A percentile compares a stretch with the other conserved stretches of the same genome.
Conservation (phyloP, 2,888 invertebrate species). For the Congeria kusceri region DNA sequence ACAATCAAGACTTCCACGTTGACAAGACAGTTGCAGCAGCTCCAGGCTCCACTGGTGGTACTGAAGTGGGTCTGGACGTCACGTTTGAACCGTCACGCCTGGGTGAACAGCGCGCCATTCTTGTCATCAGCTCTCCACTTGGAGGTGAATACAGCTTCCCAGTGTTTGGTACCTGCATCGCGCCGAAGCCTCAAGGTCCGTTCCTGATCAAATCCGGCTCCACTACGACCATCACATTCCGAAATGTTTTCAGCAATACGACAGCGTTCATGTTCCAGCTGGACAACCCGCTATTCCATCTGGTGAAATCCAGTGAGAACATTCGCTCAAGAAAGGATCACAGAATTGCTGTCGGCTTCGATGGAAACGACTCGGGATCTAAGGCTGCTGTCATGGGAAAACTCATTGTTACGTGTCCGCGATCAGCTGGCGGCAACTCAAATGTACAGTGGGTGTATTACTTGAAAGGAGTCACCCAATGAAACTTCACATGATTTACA, state of each 20-base stretch:
- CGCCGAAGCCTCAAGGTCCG: conserved; percentile 87
- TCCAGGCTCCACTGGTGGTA: conserved; percentile 84
- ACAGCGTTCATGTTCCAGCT: conserved; percentile 85
- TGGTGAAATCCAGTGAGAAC: conserved; percentile 84
- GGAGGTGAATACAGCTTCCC: conserved; percentile 86
- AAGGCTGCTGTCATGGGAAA: conserved; percentile 85
- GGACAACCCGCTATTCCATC: conserved; percentile 86
- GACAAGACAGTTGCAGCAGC: conserved; percentile 85
- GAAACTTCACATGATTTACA: background rate
- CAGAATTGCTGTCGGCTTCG: conserved; percentile 85
- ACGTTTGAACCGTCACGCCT: conserved; percentile 85
- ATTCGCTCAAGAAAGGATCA: conserved; percentile 85
- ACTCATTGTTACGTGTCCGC: conserved; percentile 83
- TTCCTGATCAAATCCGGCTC: conserved; percentile 85
- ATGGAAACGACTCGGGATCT: conserved; percentile 82
- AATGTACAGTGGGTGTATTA: conserved; percentile 86
- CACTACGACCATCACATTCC: conserved; percentile 85
- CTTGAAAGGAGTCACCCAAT: conserved; percentile 83
- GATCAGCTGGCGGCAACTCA: conserved; percentile 82
- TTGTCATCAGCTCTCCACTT: conserved; percentile 80
- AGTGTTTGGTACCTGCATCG: conserved; percentile 85
- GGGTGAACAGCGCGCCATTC: conserved; percentile 82
- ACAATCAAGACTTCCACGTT: conserved; percentile 84
- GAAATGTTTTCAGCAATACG: conserved; percentile 86
- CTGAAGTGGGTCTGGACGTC: conserved; percentile 84